Base-by-base conservation (phyloP, 1,140 invertebrate genomes). In the Anagrus nilaparvatae region DNA sequence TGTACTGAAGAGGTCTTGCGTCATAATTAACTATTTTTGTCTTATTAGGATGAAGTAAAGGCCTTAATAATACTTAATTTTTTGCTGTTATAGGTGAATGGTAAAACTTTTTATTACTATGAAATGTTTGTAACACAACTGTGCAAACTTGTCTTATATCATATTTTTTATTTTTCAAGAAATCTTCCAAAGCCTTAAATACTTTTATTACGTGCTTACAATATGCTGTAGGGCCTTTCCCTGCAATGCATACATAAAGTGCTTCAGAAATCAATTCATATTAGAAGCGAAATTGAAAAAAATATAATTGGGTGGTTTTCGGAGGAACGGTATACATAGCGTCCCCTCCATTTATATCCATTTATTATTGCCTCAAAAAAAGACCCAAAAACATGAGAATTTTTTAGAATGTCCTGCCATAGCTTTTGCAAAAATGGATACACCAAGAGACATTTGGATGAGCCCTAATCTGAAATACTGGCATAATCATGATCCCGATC, bases 191-290 rank as follows among this genome's bases (percentile, higher is more conserved):
- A 20, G 25, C 40, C 27, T 37, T 7, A 20, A 46, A 34, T 24
- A 46, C 39, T 19, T 28, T 29, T 19, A 30, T 37, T 10, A 37
- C 28, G 25, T 46, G 44, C 19, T 46, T 42, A 33, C 44, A 46
- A 19, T 46, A 32, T 20, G 35, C 43, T 19, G 12, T 24, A 24
- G 30, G 36, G 17, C 25, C 44, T 17, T 20, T 46, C 28, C 38
- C 44, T 27, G 32, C 37, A 18, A 30, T 36, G 40, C 37, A 45
- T 28, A 40, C 32, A 34, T 30, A 45, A 20, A 40, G 17, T 6
- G 24, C 19, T 23, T 34, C 43, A 21, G 30, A 33, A 28, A 45
- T 37, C 28, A 23, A n/a, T 10, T 35, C 37, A 34, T 45, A 33
- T 12, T n/a, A 24, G n/a, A n/a, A n/a, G n/a, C n/a, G n/a, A n/a